Evolutionary conservation across 1,140 invertebrate genomes (phyloP), one percentile per base, ranked within the genome.

Genomic region (Arion vulgaris): DNA sequence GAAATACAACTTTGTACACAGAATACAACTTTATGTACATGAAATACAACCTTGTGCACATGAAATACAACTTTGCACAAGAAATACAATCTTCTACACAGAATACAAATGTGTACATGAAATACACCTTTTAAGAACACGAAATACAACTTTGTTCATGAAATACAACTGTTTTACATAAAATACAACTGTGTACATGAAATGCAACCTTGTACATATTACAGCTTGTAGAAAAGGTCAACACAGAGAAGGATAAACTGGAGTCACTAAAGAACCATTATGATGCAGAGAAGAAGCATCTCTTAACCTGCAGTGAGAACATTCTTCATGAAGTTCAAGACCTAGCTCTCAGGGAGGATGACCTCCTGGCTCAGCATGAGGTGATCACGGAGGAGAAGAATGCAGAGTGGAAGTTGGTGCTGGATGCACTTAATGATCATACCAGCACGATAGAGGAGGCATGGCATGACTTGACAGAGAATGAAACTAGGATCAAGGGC

Each of bases 401-500:
- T 36, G 81, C 76, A 34, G 75, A 82, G 68, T 89, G 88, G 87
- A 85, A 88, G 53, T 49, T 69, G 13, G 71, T 83, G 51, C 72
- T 89, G 19, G 88, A 89, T 45, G 82, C 83, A 38, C 85, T 89
- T 68, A 80, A 86, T 72, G 81, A 81, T 39, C 86, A 88, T 57
- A 89, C 88, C 78, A 69, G 85, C 32, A 80, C 80, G 32, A 87
- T 89, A 26, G 89, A 90, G 76, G 89, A 88, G 41, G 89, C 89
- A 19, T 89, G 89, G 88, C 81, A 86, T 57, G 89, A 90, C 83
- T 81, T 90, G 11, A 82, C 73, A 26, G 87, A 90, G 32, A 84
- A 88, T 69, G 88, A 90, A 79, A 39, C 84, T 15, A 81, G 83
- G 80, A 73, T 85, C 49, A 45, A 85, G 45, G 71, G 85, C 39